Base-by-base conservation (phyloP, 2,113 vertebrate genomes). In the Mobula hypostoma region DNA sequence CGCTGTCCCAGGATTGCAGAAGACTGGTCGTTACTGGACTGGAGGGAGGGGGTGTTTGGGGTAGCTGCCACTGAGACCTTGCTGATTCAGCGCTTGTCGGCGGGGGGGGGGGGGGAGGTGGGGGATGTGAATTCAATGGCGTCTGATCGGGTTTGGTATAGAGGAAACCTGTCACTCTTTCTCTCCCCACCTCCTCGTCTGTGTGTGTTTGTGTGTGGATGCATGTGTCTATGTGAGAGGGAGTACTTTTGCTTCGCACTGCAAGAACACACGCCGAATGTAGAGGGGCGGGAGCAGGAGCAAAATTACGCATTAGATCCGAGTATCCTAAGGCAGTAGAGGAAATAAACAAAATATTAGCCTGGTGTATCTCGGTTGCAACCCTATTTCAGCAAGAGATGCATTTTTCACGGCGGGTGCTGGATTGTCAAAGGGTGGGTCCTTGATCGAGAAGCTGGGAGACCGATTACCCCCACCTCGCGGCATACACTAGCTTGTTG, bases 351-450 rank as follows among this genome's bases (percentile, higher is more conserved):
- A 14, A 66, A 32, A 63, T 66, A 66, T 36, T 68, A 14, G 85
- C 58, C 85, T 12, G 56, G 83, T 0, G 15, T 61, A 56, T 48
- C 3, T 56, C 58, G 48, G 56, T 87, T 87, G 48, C 11, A 27
- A 14, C 27, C 48, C 8, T 29, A 0, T 6, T 66, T 66, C 14
- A 48, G 61, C 61, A 68, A 66, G 85, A 32, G 61, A 68, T 90
- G 29, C 32, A 21, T 66, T 66, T 14, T 17, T 61, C 61, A 32
- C 0, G 29, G 27, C 80, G 56, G 80, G 36, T 21, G 82, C 56
- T 88, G 83, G 61, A 29, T 66, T n/a, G 61, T 90, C 32, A 61
- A 90, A 87, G 85, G 85, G 85, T 66, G 61, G 85, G 29, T 90
- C 85, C 61, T 5, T 66, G 61, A 19, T 12, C 32, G 85, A 48